A percentile compares a stretch with the other conserved stretches of the same genome.
phyloP scores from a whole-genome alignment of 1,140 invertebrate genomes.

The Hypothenemus hampei region DNA sequence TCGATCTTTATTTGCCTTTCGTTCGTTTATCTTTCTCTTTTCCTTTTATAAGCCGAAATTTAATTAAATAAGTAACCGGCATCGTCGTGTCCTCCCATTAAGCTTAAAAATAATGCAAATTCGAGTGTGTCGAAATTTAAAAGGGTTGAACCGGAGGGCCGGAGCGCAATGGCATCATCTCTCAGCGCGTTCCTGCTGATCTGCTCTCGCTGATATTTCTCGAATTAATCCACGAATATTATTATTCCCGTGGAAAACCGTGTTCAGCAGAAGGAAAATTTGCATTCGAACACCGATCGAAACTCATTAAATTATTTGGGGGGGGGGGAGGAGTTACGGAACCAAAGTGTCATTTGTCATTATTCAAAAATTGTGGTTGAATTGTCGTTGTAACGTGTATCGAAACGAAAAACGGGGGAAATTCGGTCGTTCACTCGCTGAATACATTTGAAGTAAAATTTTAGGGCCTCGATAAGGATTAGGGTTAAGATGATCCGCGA shows the following conservation, averaged over 20 bases:
- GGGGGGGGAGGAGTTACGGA: no score
- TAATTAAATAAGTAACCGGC: conserved; percentile 27
- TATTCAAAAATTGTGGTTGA: no score
- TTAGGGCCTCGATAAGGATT: conserved; percentile 23
- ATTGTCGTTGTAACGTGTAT: no score
- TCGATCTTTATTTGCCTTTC: no score
- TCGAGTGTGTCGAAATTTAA: conserved; percentile 31
- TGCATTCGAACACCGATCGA: conserved; percentile 43
- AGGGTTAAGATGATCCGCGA: conserved; percentile 24
- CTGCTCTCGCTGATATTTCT: conserved; percentile 39
- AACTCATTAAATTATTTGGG: no score
- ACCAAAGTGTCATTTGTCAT: no score
- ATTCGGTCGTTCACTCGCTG: conserved; percentile 1
- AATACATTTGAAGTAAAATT: conserved; percentile 22
- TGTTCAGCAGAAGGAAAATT: conserved; percentile 43
- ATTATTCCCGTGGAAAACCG: conserved; percentile 37
- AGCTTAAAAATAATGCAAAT: conserved; percentile 27
- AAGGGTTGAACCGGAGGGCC: conserved; percentile 37
- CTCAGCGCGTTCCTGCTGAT: no score
- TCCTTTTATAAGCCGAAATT: conserved; percentile 21
- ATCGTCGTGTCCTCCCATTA: conserved; percentile 12
- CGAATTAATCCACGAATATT: conserved; percentile 44
- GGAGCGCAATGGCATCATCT: no score
- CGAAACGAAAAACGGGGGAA: no score
- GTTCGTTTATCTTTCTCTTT: conserved; percentile 22